Evolutionary conservation across 2,888 invertebrate genomes (phyloP).

Genomic region (Hydroisotoma schaefferi): DNA sequence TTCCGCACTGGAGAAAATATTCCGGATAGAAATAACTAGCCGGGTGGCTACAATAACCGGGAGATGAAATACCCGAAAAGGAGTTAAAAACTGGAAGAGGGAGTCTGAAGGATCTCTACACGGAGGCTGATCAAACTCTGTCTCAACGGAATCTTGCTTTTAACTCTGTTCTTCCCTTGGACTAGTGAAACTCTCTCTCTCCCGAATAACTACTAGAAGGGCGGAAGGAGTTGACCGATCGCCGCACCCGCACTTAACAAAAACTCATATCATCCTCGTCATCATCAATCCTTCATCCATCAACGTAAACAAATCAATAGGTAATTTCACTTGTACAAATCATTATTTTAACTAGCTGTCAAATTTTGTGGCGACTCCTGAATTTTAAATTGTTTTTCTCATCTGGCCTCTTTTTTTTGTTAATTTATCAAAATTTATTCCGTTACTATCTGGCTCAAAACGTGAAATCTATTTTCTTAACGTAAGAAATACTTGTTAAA

Average conservation of each 20-base stretch:
- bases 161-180: too few species aligned
- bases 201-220: slow-evolving; percentile 29
- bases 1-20: background rate
- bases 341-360: too few species aligned
- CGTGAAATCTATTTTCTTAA: too few species aligned
- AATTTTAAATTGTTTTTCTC: too few species aligned
- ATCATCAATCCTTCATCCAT: slow-evolving; percentile 19
- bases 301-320: slow-evolving; percentile 21
- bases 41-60: background rate
- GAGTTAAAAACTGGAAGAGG: slow-evolving; percentile 2
- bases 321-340: slow-evolving; percentile 5
- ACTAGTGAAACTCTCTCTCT: slow-evolving; percentile 18
- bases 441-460: too few species aligned
- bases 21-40: too few species aligned
- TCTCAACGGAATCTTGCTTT: background rate
- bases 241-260: slow-evolving; percentile 46
- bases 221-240: slow-evolving; percentile 44
- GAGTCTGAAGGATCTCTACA: slow-evolving; percentile 11
- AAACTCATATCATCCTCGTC: slow-evolving; percentile 37
- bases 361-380: too few species aligned
- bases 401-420: too few species aligned
- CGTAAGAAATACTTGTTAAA: too few species aligned
- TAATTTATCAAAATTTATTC: too few species aligned
- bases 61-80: slow-evolving; percentile 14
- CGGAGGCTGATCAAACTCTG: slow-evolving; percentile 14